A percentile compares a stretch with the other conserved stretches of the same genome.
Evolutionary conservation across 2,888 invertebrate species (phyloP).

Genomic region (Archips crataeganus): DNA sequence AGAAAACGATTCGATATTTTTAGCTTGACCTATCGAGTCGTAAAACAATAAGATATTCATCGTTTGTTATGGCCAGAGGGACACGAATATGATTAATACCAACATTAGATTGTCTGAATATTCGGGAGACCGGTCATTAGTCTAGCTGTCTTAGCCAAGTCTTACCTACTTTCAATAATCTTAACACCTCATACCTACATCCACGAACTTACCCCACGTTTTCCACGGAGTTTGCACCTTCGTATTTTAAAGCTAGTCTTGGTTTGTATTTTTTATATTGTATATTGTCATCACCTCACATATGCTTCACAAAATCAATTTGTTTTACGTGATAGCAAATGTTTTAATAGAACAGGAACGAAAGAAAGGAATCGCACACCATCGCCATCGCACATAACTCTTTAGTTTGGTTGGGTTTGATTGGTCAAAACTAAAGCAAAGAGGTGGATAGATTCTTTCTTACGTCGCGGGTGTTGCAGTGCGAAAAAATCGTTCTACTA

Average conservation of each 20-base stretch:
- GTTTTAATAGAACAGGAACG: slow-evolving; percentile 29
- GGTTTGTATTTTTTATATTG: slow-evolving; percentile 17
- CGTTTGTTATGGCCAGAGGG: slow-evolving; percentile 46
- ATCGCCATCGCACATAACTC: slow-evolving; percentile 42
- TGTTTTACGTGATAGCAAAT: slow-evolving; percentile 26
- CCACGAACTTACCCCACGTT: slow-evolving; percentile 72
- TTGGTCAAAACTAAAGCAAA: slow-evolving; percentile 39
- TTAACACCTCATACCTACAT: slow-evolving; percentile 74
- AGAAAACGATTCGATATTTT: slow-evolving; percentile 62
- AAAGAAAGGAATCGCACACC: slow-evolving; percentile 36
- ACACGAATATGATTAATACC: slow-evolving; percentile 48
- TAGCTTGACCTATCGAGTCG: slow-evolving; percentile 60
- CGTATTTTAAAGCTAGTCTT: slow-evolving; percentile 12
- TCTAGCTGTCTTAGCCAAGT: slow-evolving; percentile 67
- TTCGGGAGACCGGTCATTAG: slow-evolving; percentile 73
- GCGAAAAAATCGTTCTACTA: slow-evolving; percentile 17
- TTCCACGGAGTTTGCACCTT: slow-evolving; percentile 30
- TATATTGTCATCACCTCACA: slow-evolving; percentile 29
- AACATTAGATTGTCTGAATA: slow-evolving; percentile 62
- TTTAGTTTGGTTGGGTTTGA: slow-evolving; percentile 36
- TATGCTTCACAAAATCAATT: slow-evolving; percentile 22
- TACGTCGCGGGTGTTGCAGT: slow-evolving; percentile 19
- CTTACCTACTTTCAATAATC: slow-evolving; percentile 68
- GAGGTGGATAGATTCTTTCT: slow-evolving; percentile 35
- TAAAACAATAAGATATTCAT: slow-evolving; percentile 49